These are phyloP conservation scores for Ptychadena robeensis DNA, from an alignment of 2,797 vertebrate genomes.

Conservation along the genomic window DNA sequence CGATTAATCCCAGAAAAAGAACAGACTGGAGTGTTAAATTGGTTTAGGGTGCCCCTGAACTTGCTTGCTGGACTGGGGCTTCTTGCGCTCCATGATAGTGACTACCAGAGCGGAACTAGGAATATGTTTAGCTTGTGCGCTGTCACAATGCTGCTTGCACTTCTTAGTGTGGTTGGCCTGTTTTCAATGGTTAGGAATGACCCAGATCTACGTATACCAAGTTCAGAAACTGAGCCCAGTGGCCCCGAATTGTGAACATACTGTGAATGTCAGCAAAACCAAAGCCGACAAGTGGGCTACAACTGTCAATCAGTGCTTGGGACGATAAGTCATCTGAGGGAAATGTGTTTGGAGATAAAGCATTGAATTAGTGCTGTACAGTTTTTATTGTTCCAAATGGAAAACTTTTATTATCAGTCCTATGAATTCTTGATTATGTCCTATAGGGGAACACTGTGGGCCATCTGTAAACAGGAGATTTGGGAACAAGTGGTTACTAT, in stretches of 20 bases:
- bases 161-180: constrained; percentile 87
- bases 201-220: constrained; percentile 79
- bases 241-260: constrained; percentile 67
- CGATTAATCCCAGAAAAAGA: constrained; percentile 89
- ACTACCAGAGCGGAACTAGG: constrained; percentile 83
- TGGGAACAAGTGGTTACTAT: neutral
- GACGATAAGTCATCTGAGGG: neutral
- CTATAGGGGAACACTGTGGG: neutral
- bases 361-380: neutral
- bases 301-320: neutral
- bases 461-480: neutral
- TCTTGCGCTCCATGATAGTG: constrained; percentile 87
- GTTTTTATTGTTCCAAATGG: constrained; percentile 4
- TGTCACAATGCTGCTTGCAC: constrained; percentile 84
- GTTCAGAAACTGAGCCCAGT: constrained; percentile 62
- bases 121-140: constrained; percentile 91
- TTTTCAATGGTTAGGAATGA: constrained; percentile 86
- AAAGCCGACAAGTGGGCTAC: neutral
- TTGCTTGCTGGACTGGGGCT: constrained; percentile 88
- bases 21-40: constrained; percentile 83
- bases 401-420: neutral
- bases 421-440: neutral
- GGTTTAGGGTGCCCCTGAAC: constrained; percentile 89
- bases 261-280: neutral
- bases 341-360: neutral